A percentile compares a stretch with the other conserved stretches of the same genome.
Conservation (phyloP, 2,113 vertebrate species). For the Nanorana parkeri region DNA sequence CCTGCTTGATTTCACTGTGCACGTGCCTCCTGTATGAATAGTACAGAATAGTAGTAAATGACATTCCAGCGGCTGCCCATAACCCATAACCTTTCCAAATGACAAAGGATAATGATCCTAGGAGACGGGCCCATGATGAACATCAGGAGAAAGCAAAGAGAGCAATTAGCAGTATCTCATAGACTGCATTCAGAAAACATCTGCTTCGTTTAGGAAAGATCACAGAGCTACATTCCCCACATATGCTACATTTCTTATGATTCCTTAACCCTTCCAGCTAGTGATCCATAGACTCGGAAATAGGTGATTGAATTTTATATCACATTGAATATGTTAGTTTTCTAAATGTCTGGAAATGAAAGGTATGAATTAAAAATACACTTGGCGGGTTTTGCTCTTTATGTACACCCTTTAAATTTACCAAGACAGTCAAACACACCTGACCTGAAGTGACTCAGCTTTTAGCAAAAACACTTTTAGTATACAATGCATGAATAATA, state of each 20-base stretch:
- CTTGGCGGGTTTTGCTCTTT: too few species aligned
- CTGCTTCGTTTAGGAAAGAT: conserved; percentile 60
- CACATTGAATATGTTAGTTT: too few species aligned
- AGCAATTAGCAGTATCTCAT: conserved; percentile 52
- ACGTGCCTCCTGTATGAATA: conserved; percentile 48
- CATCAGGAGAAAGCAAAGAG: conserved; percentile 56
- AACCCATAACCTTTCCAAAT: conserved; percentile 59
- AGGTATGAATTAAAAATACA: too few species aligned
- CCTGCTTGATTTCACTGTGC: conserved; percentile 37
- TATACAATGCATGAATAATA: too few species aligned
- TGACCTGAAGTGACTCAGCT: too few species aligned
- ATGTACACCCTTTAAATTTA: too few species aligned
- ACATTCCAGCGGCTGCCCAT: conserved; percentile 58
- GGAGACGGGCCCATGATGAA: conserved; percentile 56
- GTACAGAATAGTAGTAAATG: conserved; percentile 57
- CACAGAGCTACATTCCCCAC: conserved; percentile 39
- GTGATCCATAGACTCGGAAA: conserved; percentile 37
- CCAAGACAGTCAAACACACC: too few species aligned
- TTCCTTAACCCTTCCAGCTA: conserved; percentile 35
- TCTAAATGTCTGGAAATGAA: too few species aligned
- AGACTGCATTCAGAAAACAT: conserved; percentile 58
- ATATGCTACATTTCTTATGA: conserved; percentile 40
- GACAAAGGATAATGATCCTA: conserved; percentile 58
- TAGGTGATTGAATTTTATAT: neutral
- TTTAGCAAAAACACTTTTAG: too few species aligned